Evolutionary conservation across 2,888 invertebrate species (phyloP).

Genomic region (Drosophila rubida): DNA sequence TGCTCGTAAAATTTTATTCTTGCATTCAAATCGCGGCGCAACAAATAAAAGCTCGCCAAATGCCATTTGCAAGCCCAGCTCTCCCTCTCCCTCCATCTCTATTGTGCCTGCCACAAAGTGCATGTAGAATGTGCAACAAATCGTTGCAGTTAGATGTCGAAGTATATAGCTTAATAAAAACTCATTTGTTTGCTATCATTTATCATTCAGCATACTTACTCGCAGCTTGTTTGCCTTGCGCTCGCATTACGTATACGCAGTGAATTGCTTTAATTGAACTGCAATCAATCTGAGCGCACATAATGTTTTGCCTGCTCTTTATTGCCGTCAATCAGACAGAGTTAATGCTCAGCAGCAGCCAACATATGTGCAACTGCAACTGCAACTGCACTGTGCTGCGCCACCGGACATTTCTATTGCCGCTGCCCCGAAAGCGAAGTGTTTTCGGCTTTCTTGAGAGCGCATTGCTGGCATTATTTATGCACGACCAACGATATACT

Average conservation of each 20-base stretch:
- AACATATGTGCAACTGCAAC: background rate
- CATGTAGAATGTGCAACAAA: conserved; percentile 26
- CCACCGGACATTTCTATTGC: conserved; percentile 41
- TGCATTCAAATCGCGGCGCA: conserved; percentile 71
- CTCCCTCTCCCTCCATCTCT: conserved; percentile 21
- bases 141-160: background rate
- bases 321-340: background rate
- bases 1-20: conserved; percentile 77
- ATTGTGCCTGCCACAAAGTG: conserved; percentile 30
- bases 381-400: conserved; percentile 10
- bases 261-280: background rate
- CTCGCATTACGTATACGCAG: background rate
- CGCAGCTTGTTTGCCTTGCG: background rate
- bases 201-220: too few relatives aligned
- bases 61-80: conserved; percentile 60
- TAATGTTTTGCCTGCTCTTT: too few relatives aligned
- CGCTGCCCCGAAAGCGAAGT: conserved; percentile 7
- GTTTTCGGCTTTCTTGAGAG: too few relatives aligned
- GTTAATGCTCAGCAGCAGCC: background rate
- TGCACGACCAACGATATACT: too few relatives aligned
- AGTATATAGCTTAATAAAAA: background rate
- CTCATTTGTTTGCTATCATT: too few relatives aligned
- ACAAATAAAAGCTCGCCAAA: conserved; percentile 51
- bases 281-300: too few relatives aligned
- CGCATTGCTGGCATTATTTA: conserved; percentile 67